Conservation (phyloP, 2,888 invertebrate genomes). For the Zele albiditarsus region DNA sequence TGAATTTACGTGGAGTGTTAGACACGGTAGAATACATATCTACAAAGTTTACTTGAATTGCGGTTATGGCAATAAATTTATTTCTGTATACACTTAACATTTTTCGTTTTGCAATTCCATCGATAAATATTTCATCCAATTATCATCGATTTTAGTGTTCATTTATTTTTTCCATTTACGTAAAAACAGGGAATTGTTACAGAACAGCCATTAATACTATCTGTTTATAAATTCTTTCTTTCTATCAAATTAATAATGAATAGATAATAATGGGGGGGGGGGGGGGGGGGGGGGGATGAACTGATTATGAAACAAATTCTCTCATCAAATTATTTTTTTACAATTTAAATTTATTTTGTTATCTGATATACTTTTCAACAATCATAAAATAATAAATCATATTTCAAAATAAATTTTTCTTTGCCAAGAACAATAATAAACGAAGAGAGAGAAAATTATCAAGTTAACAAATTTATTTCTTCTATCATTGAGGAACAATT, state of each 20-base stretch:
- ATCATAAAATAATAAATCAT: too few species aligned
- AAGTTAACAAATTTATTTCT: not conserved
- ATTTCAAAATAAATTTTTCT: too few species aligned
- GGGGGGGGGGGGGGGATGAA: not conserved
- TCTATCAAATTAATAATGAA: not conserved
- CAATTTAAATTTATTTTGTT: too few species aligned
- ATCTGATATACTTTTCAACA: too few species aligned
- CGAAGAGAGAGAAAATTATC: not conserved
- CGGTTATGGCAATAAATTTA: not conserved
- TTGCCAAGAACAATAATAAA: too few species aligned
- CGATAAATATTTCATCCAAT: not conserved
- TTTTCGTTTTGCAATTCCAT: not conserved
- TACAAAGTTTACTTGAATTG: not conserved
- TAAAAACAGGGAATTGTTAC: not conserved
- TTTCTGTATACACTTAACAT: not conserved
- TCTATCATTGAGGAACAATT: not conserved
- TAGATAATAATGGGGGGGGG: not conserved
- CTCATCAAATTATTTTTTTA: not conserved
- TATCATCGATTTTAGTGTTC: not conserved
- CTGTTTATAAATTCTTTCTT: not conserved
- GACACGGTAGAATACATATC: not conserved
- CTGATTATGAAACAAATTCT: not conserved
- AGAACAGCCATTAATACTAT: not conserved
- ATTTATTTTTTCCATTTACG: not conserved
- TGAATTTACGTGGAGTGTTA: not conserved